phyloP scores from a whole-genome alignment of 2,888 invertebrate species.

The Thalpophila matura region DNA sequence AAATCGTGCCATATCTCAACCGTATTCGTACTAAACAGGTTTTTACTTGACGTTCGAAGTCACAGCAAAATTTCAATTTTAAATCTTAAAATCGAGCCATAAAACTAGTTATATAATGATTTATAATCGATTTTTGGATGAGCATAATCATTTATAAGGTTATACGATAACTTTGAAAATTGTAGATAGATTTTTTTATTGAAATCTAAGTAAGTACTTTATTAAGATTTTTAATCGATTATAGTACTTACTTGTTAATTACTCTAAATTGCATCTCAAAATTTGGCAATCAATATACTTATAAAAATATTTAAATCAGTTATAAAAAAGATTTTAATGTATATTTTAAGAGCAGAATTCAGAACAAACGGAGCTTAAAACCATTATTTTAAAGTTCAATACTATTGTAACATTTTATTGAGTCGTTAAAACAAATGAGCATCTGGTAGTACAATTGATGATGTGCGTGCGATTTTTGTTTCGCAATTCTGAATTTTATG shows the following conservation, averaged over 20 bases:
- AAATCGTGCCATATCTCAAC: slow-evolving; percentile 11
- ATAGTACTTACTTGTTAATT: background rate
- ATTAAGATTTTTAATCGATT: background rate
- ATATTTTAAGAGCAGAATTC: slow-evolving; percentile 16
- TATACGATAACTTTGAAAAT: background rate
- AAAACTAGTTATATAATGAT: slow-evolving; percentile 5
- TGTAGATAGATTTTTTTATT: background rate
- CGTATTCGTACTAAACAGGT: slow-evolving; percentile 1
- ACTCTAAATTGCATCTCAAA: slow-evolving; percentile 15
- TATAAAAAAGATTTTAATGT: slow-evolving; percentile 6
- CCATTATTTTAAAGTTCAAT: slow-evolving; percentile 56
- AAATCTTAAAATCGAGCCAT: background rate
- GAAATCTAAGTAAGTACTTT: too few relatives aligned
- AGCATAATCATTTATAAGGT: slow-evolving; percentile 11
- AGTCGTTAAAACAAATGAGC: slow-evolving; percentile 36
- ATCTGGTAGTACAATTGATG: slow-evolving; percentile 15
- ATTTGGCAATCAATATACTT: slow-evolving; percentile 5
- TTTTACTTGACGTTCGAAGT: background rate
- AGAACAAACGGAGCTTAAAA: slow-evolving; percentile 29
- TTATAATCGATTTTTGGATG: slow-evolving; percentile 13
- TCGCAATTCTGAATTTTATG: slow-evolving; percentile 22
- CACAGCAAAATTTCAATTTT: slow-evolving; percentile 9
- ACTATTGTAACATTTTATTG: slow-evolving; percentile 49
- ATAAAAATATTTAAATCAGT: slow-evolving; percentile 15
- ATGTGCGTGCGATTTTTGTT: slow-evolving; percentile 10